These are phyloP conservation scores for Drosophila paulistorum DNA, from an alignment of 1,140 invertebrate genomes.

Conservation along the genomic window DNA sequence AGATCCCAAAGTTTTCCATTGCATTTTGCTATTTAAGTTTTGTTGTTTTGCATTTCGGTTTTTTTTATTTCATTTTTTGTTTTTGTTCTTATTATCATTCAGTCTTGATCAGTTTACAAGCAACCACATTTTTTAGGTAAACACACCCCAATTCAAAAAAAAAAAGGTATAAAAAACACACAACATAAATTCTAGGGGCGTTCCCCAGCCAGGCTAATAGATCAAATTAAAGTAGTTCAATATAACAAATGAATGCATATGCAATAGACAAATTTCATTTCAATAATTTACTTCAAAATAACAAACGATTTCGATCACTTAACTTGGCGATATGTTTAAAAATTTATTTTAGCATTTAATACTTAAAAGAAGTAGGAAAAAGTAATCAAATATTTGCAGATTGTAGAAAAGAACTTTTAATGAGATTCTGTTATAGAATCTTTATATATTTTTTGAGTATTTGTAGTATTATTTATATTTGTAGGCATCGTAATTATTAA, in stretches of 20 bases:
- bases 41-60: not conserved
- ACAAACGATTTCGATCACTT: too few relatives aligned
- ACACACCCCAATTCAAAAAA: not conserved
- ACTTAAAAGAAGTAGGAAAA: too few relatives aligned
- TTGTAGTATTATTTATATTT: too few relatives aligned
- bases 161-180: not conserved
- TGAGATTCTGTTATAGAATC: too few relatives aligned
- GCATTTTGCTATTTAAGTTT: not conserved
- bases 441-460: too few relatives aligned
- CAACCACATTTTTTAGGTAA: not conserved
- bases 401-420: too few relatives aligned
- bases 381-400: too few relatives aligned
- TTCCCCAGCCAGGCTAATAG: not conserved
- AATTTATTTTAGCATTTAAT: too few relatives aligned
- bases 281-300: not conserved
- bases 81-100: not conserved
- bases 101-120: not conserved
- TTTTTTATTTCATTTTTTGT: not conserved
- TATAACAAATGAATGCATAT: not conserved
- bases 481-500: too few relatives aligned
- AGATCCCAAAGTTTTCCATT: constrained; percentile 6
- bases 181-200: not conserved
- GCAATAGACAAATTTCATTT: not conserved
- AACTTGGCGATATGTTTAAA: too few relatives aligned
- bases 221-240: constrained; percentile 1